Evolutionary conservation across 2,888 invertebrate genomes (phyloP).

Genomic region (Stratiomys singularior): DNA sequence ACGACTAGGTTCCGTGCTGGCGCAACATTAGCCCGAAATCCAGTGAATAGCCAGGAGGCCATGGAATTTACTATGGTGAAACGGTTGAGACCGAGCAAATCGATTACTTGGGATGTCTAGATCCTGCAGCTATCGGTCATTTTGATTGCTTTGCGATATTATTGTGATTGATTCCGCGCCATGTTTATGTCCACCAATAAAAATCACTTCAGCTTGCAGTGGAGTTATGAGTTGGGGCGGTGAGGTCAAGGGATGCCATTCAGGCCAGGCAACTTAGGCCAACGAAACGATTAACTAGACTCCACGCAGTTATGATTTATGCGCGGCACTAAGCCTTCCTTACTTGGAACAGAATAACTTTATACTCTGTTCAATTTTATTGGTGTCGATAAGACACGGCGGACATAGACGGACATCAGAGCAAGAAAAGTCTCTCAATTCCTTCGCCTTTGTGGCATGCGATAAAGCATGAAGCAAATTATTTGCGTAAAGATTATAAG

Average conservation of each 20-base stretch:
- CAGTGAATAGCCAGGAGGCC: constrained; percentile 33
- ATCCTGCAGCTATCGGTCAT: constrained; percentile 45
- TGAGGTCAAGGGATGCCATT: background rate
- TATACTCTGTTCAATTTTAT: constrained; percentile 37
- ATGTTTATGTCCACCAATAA: constrained; percentile 43
- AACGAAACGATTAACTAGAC: background rate
- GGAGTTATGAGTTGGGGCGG: background rate
- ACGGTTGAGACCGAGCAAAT: constrained; percentile 30
- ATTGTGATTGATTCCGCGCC: constrained; percentile 40
- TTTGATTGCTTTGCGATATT: constrained; percentile 43
- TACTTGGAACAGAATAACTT: constrained; percentile 16
- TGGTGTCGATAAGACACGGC: constrained; percentile 4
- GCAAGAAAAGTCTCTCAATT: background rate
- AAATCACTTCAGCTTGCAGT: constrained; percentile 22
- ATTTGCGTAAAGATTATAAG: constrained; percentile 41
- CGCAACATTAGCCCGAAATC: constrained; percentile 33
- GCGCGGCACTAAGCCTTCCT: constrained; percentile 3
- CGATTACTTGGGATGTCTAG: constrained; percentile 42
- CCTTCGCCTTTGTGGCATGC: background rate
- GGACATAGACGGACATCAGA: background rate
- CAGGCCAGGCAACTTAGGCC: background rate
- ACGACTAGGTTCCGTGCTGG: constrained; percentile 29
- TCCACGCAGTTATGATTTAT: constrained; percentile 32
- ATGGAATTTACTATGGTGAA: constrained; percentile 40
- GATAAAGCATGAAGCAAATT: constrained; percentile 24